Conservation (phyloP, 2,797 vertebrate genomes). For the Chaunax sp. region DNA sequence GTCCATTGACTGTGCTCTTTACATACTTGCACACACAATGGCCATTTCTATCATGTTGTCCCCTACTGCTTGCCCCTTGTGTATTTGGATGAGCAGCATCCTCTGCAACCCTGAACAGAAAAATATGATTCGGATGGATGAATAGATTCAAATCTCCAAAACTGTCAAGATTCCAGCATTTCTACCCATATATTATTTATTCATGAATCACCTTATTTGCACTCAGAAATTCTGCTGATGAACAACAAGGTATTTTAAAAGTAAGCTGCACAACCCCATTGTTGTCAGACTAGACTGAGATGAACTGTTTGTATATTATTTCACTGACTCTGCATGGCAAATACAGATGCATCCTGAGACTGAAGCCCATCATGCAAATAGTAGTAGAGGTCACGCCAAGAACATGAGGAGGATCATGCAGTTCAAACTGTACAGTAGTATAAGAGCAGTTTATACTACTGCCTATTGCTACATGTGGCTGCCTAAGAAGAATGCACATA, state of each 20-base stretch:
- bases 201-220: background rate
- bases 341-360: conserved; percentile 62
- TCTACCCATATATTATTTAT: no score
- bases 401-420: conserved; percentile 36
- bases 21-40: conserved; percentile 30
- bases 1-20: conserved; percentile 59
- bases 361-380: conserved; percentile 76
- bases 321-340: conserved; percentile 72
- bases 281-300: background rate
- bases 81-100: conserved; percentile 7
- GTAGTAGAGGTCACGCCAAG: conserved; percentile 72
- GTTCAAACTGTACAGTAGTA: conserved; percentile 23
- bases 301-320: conserved; percentile 45
- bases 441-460: background rate
- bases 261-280: background rate
- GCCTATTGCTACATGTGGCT: background rate
- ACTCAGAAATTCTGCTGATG: background rate
- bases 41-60: conserved; percentile 10
- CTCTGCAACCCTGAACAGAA: background rate
- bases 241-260: background rate
- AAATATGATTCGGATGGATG: background rate
- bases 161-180: no score
- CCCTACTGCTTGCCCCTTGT: no score
- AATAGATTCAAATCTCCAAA: background rate
- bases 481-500: no score